Evolutionary conservation across 2,797 vertebrate genomes (phyloP).

Genomic region (Petrocephalus schoutedeni): DNA sequence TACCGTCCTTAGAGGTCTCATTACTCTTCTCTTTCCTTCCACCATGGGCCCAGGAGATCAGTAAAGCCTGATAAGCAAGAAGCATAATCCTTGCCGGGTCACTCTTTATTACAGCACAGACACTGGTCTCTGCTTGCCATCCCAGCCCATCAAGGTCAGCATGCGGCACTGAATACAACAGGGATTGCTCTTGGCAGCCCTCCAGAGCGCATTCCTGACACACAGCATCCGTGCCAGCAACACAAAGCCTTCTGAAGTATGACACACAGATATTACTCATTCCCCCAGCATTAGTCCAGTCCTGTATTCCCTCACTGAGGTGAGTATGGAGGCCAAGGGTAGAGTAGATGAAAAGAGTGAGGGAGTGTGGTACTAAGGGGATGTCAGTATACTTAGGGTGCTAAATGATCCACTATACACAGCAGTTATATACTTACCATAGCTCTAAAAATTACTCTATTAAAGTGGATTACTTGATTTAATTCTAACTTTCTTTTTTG

Average conservation of each 20-base stretch:
- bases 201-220: conserved; percentile 18
- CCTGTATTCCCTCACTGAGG: background rate
- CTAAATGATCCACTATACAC: background rate
- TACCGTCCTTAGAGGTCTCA: conserved; percentile 1
- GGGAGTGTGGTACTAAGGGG: background rate
- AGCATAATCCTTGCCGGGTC: conserved; percentile 17
- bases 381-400: background rate
- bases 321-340: background rate
- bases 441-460: background rate
- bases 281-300: background rate
- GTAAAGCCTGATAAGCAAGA: conserved; percentile 17
- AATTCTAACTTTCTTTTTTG: background rate
- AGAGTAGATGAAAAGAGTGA: background rate
- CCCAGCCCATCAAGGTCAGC: conserved; percentile 41
- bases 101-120: conserved; percentile 19
- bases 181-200: conserved; percentile 17
- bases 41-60: conserved; percentile 15
- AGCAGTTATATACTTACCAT: background rate
- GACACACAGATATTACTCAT: conserved; percentile 18
- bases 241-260: conserved; percentile 5
- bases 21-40: background rate
- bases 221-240: background rate
- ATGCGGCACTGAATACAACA: background rate
- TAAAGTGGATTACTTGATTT: background rate
- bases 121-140: conserved; percentile 15